Evolutionary conservation across 2,113 vertebrate species (phyloP).

Genomic region (Halcyon malimbica): DNA sequence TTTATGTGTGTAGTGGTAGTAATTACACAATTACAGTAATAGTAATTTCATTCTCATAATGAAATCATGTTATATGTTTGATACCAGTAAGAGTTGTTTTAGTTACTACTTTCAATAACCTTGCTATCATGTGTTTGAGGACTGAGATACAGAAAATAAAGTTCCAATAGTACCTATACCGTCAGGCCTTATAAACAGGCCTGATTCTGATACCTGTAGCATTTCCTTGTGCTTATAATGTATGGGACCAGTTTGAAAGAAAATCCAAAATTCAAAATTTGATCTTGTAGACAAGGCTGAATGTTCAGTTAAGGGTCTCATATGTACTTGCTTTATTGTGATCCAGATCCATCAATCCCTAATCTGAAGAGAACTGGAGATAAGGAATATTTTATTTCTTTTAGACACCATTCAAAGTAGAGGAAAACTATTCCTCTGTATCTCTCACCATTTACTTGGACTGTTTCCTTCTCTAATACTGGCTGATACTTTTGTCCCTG

Average conservation of each 20-base stretch:
- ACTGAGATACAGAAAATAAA: neutral
- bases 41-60: neutral
- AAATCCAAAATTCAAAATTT: neutral
- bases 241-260: neutral
- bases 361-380: neutral
- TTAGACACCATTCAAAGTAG: neutral
- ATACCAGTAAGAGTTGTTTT: neutral
- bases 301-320: neutral
- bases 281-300: neutral
- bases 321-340: neutral
- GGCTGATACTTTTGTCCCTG: neutral
- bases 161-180: neutral
- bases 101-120: neutral
- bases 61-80: neutral
- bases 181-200: neutral
- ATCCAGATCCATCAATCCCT: neutral
- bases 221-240: neutral
- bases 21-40: neutral
- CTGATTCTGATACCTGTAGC: neutral
- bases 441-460: neutral
- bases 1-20: neutral
- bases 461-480: neutral
- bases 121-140: fast-evolving
- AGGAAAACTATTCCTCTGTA: neutral
- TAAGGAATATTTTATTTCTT: neutral